Evolutionary conservation across 2,113 vertebrate species (phyloP), one percentile per base, ranked within the genome.

Genomic region (Tenebrosternarchus preto): DNA sequence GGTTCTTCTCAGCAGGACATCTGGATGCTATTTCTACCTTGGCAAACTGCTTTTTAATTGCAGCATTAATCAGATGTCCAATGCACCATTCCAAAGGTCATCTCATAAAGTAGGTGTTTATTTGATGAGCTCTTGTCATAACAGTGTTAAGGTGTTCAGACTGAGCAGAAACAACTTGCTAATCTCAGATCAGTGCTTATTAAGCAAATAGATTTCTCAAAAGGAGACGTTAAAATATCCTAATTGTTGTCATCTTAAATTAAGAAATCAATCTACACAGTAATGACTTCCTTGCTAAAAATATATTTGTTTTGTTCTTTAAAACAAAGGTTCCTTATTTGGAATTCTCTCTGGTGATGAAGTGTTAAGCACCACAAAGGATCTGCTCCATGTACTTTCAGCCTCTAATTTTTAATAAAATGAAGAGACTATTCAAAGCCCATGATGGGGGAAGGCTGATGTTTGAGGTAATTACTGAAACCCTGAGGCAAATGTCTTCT

Each of bases 11-110:
- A 69, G 56, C 43, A 66, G 33, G 22, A 82, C 87, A 88, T 88
- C 64, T 87, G 84, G 76, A 77, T 55, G 61, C 78, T 80, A 87
- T 85, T 88, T 77, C 76, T 71, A 78, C 66, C 80, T 80, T 72
- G 25, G 56, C 72, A 76, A 87, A 83, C 69, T 68, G 61, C 75
- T 83, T 83, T 84, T 86, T 83, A 86, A 88, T 83, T 80, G 77
- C 76, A 57, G 50, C 82, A 88, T 86, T 81, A 85, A 88, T 88
- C 80, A 88, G 69, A 84, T 80, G 73, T 73, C 73, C 24, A 56
- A 71, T 70, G 75, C 19, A 15, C 70, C 67, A 68, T 76, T 66
- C 27, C 63, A 77, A 75, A 73, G 81, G 77, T 83, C 60, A 76
- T 43, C 69, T 20, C 53, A 80, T 83, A 80, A 84, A 83, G 75